Evolutionary conservation across 2,888 invertebrate species (phyloP).

Genomic region (Brachylomia viminalis): DNA sequence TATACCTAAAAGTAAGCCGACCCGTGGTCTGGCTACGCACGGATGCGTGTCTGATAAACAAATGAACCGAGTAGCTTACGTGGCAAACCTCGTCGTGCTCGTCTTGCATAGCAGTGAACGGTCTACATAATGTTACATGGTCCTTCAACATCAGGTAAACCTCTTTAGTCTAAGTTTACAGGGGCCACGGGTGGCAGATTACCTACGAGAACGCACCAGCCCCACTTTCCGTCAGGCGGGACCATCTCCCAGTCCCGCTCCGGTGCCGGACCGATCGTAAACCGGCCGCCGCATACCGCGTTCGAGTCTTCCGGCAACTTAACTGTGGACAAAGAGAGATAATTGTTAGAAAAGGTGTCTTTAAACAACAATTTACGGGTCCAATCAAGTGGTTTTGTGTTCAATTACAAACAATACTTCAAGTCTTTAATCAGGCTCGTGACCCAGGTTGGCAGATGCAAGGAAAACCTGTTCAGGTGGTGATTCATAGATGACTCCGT

Average conservation of each 20-base stretch:
- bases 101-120: neutral
- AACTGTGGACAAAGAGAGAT: conserved; percentile 75
- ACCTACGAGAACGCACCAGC: conserved; percentile 94
- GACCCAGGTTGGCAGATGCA: too few species aligned
- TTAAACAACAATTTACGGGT: neutral
- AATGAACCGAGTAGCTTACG: neutral
- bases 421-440: too few species aligned
- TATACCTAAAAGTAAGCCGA: too few species aligned
- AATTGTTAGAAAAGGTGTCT: neutral
- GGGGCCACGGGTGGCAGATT: conserved; percentile 68
- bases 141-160: too few species aligned
- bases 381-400: neutral
- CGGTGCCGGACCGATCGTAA: conserved; percentile 88
- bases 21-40: neutral
- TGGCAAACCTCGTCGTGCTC: too few species aligned
- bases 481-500: too few species aligned
- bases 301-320: conserved; percentile 85
- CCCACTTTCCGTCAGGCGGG: conserved; percentile 96
- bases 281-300: conserved; percentile 80
- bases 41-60: neutral
- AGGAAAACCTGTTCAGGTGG: too few species aligned
- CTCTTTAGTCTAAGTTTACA: conserved; percentile 19
- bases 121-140: too few species aligned
- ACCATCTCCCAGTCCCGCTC: conserved; percentile 93
- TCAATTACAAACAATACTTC: neutral